A percentile compares a stretch with the other conserved stretches of the same genome.
These are phyloP conservation scores for Adrianichthys oophorus DNA, from an alignment of 2,797 vertebrate genomes.

Conservation along the genomic window DNA sequence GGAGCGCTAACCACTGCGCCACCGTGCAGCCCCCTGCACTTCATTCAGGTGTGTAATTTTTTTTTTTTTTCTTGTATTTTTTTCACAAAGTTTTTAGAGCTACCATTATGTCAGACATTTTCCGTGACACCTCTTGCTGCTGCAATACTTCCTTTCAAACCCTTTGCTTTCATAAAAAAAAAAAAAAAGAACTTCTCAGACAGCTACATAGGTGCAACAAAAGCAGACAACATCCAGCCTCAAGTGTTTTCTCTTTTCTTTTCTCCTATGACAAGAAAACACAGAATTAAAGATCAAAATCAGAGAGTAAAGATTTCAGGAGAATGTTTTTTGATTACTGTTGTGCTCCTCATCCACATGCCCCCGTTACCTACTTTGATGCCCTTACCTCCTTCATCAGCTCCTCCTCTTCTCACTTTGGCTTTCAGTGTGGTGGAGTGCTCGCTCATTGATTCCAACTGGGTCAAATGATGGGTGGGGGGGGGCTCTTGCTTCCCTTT, in stretches of 20 bases:
- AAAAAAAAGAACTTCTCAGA: slow-evolving; percentile 21
- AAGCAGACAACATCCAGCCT: slow-evolving; percentile 12
- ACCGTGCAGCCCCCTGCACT: too few relatives aligned
- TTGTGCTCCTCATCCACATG: not conserved
- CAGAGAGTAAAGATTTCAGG: slow-evolving; percentile 17
- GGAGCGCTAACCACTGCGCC: too few relatives aligned
- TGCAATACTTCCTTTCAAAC: too few relatives aligned
- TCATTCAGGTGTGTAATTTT: too few relatives aligned
- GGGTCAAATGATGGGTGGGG: slow-evolving; percentile 30
- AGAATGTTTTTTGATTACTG: slow-evolving; percentile 36
- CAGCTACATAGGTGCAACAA: slow-evolving; percentile 5
- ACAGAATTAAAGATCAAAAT: slow-evolving; percentile 52
- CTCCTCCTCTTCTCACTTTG: slow-evolving; percentile 19
- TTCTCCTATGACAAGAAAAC: slow-evolving; percentile 17
- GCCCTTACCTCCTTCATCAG: slow-evolving; percentile 13
- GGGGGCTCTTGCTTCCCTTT: slow-evolving; percentile 10
- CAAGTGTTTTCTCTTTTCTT: slow-evolving; percentile 5
- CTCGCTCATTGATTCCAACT: slow-evolving; percentile 50
- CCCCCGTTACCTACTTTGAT: slow-evolving; percentile 22
- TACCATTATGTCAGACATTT: too few relatives aligned
- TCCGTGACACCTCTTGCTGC: too few relatives aligned
- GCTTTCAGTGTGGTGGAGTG: slow-evolving; percentile 32
- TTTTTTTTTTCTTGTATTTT: too few relatives aligned
- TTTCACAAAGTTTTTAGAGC: too few relatives aligned
- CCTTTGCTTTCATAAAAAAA: slow-evolving; percentile 3